Base-by-base conservation (phyloP, 2,888 invertebrate species). In the Eilema caniola region DNA sequence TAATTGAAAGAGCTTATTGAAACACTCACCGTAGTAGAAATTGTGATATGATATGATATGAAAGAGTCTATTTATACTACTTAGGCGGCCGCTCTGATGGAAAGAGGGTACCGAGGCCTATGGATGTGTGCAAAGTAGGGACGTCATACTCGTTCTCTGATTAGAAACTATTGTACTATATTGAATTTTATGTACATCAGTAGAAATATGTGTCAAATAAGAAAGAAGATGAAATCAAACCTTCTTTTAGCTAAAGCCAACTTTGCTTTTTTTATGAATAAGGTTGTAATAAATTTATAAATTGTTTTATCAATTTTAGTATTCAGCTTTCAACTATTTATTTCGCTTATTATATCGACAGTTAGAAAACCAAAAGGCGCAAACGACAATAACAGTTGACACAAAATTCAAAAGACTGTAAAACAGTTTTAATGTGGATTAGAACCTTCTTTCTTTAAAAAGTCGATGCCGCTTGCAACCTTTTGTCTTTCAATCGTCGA, bases 171-270 rank as follows among this genome's bases (percentile, higher is more conserved):
- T 20, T 3, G 47, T 7, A 47, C 47, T n/a, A n/a, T 2, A 10
- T 20, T 16, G 16, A 3, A 16, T 16, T 41, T 2, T 41, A 41
- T 41, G 0, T 16, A 41, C 41, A 3, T 3, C 16, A 41, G 5
- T 7, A 47, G n/a, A 20, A 53, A 53, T 10, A 53, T 53, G 8
- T 53, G 0, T 53, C 8, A 53, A 2, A 53, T 53, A 10, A n/a
- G 53, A 53, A 53, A n/a, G 53, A 53, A 53, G n/a, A 53, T 53
- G 53, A 53, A 53, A n/a, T 53, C 53, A n/a, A 53, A 53, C 8
- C n/a, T 53, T 53, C 8, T 16, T 53, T 8, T n/a, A 53, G 53
- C 53, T 53, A n/a, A n/a, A n/a, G n/a, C n/a, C n/a, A 53, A 53
- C 53, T 53, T 53, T 47, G 0, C 8, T 8, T 16, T 41, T 41